These are phyloP conservation scores for Amblyornis subalaris DNA, from an alignment of 2,113 vertebrate genomes.

Conservation along the genomic window DNA sequence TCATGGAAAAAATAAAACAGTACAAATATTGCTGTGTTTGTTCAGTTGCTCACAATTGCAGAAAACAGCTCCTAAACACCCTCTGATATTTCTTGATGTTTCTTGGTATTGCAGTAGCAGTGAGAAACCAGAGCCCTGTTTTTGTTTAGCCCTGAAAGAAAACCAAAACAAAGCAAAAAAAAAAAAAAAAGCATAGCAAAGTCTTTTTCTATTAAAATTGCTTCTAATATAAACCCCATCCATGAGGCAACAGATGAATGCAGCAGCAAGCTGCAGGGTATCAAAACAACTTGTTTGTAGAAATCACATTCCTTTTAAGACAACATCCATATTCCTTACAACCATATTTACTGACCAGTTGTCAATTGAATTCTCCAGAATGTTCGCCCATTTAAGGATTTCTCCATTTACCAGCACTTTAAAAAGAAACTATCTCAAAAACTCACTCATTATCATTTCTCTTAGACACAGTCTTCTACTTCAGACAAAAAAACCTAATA, in stretches of 20 bases:
- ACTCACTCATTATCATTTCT: neutral
- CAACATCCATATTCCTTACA: neutral
- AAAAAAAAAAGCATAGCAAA: neutral
- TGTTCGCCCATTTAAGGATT: neutral
- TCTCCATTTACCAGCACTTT: neutral
- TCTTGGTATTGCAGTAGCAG: neutral
- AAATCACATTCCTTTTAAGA: neutral
- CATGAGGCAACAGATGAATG: neutral
- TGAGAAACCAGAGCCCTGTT: neutral
- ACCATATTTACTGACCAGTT: neutral
- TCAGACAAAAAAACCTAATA: neutral
- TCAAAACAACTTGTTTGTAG: neutral
- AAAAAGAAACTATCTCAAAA: neutral
- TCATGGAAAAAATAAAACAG: neutral
- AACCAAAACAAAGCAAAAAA: neutral
- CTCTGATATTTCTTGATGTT: neutral
- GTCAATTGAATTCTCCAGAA: neutral
- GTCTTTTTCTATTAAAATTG: neutral
- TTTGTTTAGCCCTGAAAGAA: neutral
- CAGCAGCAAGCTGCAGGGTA: neutral
- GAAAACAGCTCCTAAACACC: neutral
- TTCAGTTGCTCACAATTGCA: neutral
- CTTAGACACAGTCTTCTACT: neutral
- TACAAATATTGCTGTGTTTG: constrained; percentile 19
- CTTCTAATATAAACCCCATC: neutral